Conservation (phyloP, 2,797 vertebrate genomes). For the Sebastes hopkinsi region DNA sequence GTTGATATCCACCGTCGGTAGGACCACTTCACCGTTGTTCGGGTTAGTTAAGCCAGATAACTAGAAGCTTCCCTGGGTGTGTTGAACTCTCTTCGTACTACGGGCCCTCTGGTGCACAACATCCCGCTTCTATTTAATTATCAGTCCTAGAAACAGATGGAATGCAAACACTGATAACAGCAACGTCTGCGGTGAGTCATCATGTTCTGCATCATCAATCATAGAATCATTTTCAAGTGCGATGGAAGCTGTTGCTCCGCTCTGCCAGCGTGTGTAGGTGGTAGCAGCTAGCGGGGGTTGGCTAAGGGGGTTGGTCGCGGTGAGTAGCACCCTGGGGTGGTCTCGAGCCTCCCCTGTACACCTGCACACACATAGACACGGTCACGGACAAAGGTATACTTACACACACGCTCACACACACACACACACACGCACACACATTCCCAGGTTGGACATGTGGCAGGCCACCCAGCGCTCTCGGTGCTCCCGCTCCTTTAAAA, state of each 20-base stretch:
- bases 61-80: too few species aligned
- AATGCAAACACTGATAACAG: slow-evolving; percentile 44
- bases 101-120: neutral
- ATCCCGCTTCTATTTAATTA: slow-evolving; percentile 24
- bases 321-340: slow-evolving; percentile 29
- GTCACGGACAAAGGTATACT: slow-evolving; percentile 29
- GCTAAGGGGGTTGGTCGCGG: neutral
- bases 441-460: slow-evolving; percentile 38
- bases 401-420: neutral
- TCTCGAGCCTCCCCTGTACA: slow-evolving; percentile 25
- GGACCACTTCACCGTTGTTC: too few species aligned
- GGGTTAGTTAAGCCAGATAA: too few species aligned
- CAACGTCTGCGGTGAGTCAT: slow-evolving; percentile 18
- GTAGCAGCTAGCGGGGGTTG: neutral
- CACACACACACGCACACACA: slow-evolving; percentile 13
- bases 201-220: slow-evolving; percentile 17
- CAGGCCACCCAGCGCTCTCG: slow-evolving; percentile 55
- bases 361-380: slow-evolving; percentile 47
- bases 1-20: too few species aligned
- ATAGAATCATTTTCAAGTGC: neutral
- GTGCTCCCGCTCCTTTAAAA: slow-evolving; percentile 37
- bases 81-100: too few species aligned
- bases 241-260: neutral
- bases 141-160: slow-evolving; percentile 16
- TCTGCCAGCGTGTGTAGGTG: slow-evolving; percentile 12